These are phyloP conservation scores for Prunella strophiata DNA, from an alignment of 2,797 vertebrate genomes.

Conservation along the genomic window DNA sequence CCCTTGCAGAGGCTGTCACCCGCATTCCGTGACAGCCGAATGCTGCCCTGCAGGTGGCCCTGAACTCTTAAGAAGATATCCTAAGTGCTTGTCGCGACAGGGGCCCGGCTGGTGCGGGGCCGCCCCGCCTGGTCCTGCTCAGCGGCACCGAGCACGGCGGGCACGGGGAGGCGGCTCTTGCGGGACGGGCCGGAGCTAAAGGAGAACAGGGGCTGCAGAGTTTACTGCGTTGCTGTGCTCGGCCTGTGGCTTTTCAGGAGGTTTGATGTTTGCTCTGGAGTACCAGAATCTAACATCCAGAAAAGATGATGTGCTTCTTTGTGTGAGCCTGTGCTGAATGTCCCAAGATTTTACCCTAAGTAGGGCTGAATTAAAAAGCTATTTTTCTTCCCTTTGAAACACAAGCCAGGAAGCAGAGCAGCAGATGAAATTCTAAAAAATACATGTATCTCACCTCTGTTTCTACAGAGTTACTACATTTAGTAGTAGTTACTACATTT, in stretches of 20 bases:
- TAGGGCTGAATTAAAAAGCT: background rate
- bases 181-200: background rate
- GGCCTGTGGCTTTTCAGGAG: rapidly evolving
- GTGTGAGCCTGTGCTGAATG: background rate
- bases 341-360: background rate
- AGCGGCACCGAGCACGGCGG: background rate
- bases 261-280: background rate
- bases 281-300: background rate
- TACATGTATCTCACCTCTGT: background rate
- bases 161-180: background rate
- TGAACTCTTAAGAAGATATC: rapidly evolving
- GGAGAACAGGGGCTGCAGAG: rapidly evolving
- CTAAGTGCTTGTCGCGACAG: background rate
- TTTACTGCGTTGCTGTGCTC: background rate
- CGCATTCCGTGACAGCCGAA: rapidly evolving
- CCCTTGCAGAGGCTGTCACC: rapidly evolving
- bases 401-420: background rate
- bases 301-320: rapidly evolving
- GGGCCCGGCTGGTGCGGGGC: rapidly evolving
- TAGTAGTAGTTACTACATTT: background rate
- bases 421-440: background rate
- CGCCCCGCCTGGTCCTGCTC: rapidly evolving
- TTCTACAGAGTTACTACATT: background rate
- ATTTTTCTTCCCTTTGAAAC: background rate
- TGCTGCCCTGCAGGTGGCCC: background rate